Percentiles rank a stretch among this genome's conserved stretches.
phyloP scores from a whole-genome alignment of 2,113 vertebrate species.

The Oreotragus oreotragus region DNA sequence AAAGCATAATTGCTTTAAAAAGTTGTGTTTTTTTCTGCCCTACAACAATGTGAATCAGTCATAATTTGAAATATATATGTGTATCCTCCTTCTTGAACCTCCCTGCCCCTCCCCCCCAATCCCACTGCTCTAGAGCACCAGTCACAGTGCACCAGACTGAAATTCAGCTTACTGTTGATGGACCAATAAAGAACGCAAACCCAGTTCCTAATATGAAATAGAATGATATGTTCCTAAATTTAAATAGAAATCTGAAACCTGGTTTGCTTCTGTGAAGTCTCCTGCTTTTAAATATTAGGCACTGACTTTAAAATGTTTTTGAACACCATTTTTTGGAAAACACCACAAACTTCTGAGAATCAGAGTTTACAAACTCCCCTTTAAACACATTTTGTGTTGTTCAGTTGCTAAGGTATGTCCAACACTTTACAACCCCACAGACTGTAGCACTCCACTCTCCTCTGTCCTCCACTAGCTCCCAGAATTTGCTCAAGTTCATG shows the following conservation, averaged over 20 bases:
- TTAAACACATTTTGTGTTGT: not conserved
- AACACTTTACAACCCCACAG: not conserved
- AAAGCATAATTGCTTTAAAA: not conserved
- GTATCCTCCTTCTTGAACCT: not conserved
- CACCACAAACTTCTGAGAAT: not conserved
- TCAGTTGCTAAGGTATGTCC: not conserved
- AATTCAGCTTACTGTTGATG: not conserved
- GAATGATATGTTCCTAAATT: not conserved
- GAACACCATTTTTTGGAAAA: not conserved
- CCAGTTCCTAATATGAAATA: no score
- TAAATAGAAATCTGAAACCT: not conserved
- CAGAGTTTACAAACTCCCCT: not conserved
- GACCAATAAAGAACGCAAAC: not conserved
- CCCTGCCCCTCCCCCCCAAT: not conserved
- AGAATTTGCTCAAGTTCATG: not conserved
- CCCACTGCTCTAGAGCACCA: not conserved
- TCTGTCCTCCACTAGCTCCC: not conserved
- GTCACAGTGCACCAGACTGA: not conserved
- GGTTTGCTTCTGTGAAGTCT: not conserved
- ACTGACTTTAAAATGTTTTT: not conserved
- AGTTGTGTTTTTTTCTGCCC: not conserved
- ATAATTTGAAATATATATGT: not conserved
- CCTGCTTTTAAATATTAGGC: not conserved
- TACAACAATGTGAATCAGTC: not conserved
- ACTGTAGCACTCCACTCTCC: not conserved